Conservation (phyloP, 2,888 invertebrate genomes). For the Mantis religiosa region DNA sequence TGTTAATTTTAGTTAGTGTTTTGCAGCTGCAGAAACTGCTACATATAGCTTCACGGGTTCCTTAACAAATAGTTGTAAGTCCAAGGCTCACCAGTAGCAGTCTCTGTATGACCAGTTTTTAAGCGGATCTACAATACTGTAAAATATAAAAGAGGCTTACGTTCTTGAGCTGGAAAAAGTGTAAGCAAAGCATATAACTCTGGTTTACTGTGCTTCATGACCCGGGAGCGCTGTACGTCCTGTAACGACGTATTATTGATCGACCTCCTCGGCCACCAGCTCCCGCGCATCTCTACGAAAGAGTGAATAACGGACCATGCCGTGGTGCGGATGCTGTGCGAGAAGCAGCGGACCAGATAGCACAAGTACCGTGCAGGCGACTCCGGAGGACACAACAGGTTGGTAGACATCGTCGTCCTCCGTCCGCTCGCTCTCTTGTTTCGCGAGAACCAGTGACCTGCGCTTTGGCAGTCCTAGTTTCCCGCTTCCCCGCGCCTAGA, state of each 20-base stretch:
- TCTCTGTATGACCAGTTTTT: background rate
- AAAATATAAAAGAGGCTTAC: background rate
- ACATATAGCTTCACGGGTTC: too few species aligned
- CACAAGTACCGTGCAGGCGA: too few species aligned
- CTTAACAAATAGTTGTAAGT: too few species aligned
- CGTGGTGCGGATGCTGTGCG: conserved; percentile 5
- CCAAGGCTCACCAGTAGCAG: too few species aligned
- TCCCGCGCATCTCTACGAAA: background rate
- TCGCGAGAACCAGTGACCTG: background rate
- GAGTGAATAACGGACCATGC: background rate
- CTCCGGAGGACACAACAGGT: background rate
- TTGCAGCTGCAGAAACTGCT: too few species aligned
- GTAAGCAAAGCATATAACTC: background rate
- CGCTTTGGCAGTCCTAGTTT: background rate
- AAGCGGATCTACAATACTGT: background rate
- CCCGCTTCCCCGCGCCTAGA: background rate
- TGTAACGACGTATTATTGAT: background rate
- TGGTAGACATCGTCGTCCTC: background rate
- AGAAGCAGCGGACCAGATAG: background rate
- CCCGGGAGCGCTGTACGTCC: background rate
- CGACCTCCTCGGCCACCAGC: background rate
- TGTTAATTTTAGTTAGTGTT: too few species aligned
- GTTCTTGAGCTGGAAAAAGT: background rate
- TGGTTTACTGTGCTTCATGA: background rate
- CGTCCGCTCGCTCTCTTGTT: background rate